Conservation (phyloP, 2,888 invertebrate genomes). For the Liodrosophila aerea region DNA sequence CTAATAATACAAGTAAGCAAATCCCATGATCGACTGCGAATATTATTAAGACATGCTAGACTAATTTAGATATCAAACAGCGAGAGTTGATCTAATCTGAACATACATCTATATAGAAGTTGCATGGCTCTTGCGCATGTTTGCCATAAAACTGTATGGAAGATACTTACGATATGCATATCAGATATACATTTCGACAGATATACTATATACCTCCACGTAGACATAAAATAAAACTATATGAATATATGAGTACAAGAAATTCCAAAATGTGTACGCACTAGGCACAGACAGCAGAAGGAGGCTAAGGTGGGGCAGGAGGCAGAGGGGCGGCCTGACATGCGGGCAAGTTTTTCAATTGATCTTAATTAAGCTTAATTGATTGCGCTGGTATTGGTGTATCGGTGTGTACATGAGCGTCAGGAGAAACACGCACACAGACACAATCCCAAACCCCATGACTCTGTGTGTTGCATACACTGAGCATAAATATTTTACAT, state of each 20-base stretch:
- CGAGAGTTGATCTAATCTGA: too few species aligned
- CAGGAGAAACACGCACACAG: constrained; percentile 17
- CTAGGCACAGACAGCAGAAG: constrained; percentile 16
- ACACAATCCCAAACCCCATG: constrained; percentile 32
- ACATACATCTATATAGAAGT: too few species aligned
- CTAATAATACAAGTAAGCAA: too few species aligned
- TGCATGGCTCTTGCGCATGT: too few species aligned
- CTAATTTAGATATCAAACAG: too few species aligned
- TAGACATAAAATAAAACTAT: constrained; percentile 5
- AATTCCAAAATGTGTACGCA: constrained; percentile 63
- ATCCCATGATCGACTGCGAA: too few species aligned
- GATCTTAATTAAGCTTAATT: constrained; percentile 82
- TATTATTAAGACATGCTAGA: too few species aligned
- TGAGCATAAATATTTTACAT: too few species aligned
- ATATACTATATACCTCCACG: neutral
- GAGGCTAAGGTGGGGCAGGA: constrained; percentile 5
- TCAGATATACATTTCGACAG: too few species aligned
- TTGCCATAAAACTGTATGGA: neutral
- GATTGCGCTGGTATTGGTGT: constrained; percentile 76
- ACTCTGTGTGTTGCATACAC: constrained; percentile 39
- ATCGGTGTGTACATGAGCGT: constrained; percentile 56
- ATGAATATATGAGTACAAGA: constrained; percentile 24
- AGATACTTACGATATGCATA: neutral
- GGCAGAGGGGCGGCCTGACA: constrained; percentile 52
- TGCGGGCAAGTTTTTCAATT: constrained; percentile 82